Evolutionary conservation across 1,140 invertebrate genomes (phyloP).

Genomic region (Drosophila ohnishii): DNA sequence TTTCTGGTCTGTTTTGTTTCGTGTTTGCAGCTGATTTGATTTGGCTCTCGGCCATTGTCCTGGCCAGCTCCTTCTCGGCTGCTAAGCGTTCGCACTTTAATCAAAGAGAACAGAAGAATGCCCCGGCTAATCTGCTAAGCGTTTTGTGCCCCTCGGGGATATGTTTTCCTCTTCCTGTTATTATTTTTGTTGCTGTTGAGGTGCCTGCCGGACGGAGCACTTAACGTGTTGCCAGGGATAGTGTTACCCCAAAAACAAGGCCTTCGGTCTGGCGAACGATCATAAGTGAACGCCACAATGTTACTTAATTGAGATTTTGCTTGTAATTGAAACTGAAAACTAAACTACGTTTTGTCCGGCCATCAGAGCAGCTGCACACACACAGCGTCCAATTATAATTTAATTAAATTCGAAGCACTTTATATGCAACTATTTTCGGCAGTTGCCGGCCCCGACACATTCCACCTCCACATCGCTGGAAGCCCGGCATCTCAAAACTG

Average conservation of each 20-base stretch:
- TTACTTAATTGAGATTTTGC: conserved; percentile 57
- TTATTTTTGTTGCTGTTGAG: conserved; percentile 14
- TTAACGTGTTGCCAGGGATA: conserved; percentile 53
- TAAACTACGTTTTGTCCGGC: conserved; percentile 39
- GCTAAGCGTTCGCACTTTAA: conserved; percentile 74
- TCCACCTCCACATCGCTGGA: conserved; percentile 3
- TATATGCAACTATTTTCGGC: conserved; percentile 48
- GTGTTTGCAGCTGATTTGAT: conserved; percentile 64
- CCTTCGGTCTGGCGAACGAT: background rate
- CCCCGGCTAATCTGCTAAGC: conserved; percentile 66
- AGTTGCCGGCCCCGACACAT: conserved; percentile 33
- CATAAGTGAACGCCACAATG: conserved; percentile 38
- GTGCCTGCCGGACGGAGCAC: conserved; percentile 39
- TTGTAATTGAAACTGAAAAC: conserved; percentile 52
- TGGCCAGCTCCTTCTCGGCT: conserved; percentile 19
- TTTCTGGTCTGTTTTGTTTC: conserved; percentile 43
- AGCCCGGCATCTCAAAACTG: conserved; percentile 46
- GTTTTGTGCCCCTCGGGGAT: conserved; percentile 54
- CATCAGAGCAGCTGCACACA: conserved; percentile 37
- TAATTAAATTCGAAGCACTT: conserved; percentile 72
- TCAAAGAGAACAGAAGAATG: conserved; percentile 56
- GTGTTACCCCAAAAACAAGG: conserved; percentile 8
- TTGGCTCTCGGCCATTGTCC: conserved; percentile 64
- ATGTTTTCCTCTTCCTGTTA: conserved; percentile 30
- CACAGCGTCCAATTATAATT: conserved; percentile 68